Evolutionary conservation across 2,113 vertebrate species (phyloP), one percentile per base, ranked within the genome.

Genomic region (Microcebus murinus): DNA sequence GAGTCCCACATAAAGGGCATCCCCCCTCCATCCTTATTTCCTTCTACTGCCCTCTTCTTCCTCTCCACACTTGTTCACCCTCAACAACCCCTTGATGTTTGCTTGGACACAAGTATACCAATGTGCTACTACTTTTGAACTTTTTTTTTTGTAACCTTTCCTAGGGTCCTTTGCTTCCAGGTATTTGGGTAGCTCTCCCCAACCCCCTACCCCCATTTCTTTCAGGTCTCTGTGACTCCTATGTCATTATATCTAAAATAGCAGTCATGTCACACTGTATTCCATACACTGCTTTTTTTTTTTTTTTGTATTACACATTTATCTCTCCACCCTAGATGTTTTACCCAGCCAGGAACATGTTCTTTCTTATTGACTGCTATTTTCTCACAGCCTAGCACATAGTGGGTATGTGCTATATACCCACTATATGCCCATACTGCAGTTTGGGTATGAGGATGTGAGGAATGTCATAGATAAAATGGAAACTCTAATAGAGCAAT

Each of bases 81-180:
- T 8, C n/a, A 70, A 13, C 1, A 55, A 57, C 17, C 36, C 25
- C 55, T 74, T 42, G n/a, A 36, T 42, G 14, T 73, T 73, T 4
- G 7, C 27, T 12, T 6, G 21, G 9, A 21, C 61, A 11, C 0
- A 45, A 18, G 39, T 5, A 36, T 0, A 7, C 8, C 12, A 29
- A 3, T 4, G 8, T 18, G 4, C 25, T 7, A 23, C 0, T 5
- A 1, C 11, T 6, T 84, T 15, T 39, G 7, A 5, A 87, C 4
- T 86, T 45, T 36, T 83, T 50, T 70, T 87, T 21, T 71, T 76
- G 4, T 52, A 23, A 39, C 23, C 42, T 74, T 74, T 29, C 4
- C 1, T 15, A 0, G 18, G 63, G 70, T 13, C 2, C 8, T 65
- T 90, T 63, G 17, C 34, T 34, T 57, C 18, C 15, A 80, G 52